Percentiles rank a stretch among this genome's conserved stretches.
phyloP scores from a whole-genome alignment of 2,888 invertebrate genomes.

The Ommatoiulus sabulosus region DNA sequence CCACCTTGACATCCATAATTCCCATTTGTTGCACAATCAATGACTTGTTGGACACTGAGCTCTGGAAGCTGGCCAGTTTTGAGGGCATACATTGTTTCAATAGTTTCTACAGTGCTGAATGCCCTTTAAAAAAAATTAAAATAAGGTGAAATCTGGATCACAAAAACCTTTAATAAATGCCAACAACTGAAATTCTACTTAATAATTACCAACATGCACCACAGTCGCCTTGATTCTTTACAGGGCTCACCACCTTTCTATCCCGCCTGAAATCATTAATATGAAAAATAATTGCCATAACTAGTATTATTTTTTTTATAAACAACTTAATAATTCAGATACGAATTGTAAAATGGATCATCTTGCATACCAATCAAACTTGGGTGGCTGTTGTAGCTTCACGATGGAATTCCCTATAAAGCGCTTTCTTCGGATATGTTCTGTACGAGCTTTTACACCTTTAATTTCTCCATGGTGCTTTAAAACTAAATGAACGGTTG shows the following conservation, averaged over 20 bases:
- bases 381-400: no score
- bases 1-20: conserved; percentile 84
- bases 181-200: background rate
- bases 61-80: conserved; percentile 73
- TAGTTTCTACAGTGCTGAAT: conserved; percentile 80
- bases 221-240: conserved; percentile 80
- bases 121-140: conserved; percentile 70
- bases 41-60: conserved; percentile 82
- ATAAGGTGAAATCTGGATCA: background rate
- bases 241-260: conserved; percentile 75
- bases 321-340: no score
- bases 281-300: background rate
- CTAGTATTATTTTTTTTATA: no score
- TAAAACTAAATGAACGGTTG: background rate
- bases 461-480: conserved; percentile 39
- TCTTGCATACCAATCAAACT: no score
- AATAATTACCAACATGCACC: conserved; percentile 82
- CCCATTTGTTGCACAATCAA: conserved; percentile 81
- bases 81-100: conserved; percentile 82
- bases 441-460: background rate
- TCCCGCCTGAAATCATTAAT: conserved; percentile 73
- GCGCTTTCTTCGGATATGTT: no score
- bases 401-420: no score
- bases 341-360: background rate
- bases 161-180: no score